Base-by-base conservation (phyloP, 2,797 vertebrate genomes). In the Anniella stebbinsi region DNA sequence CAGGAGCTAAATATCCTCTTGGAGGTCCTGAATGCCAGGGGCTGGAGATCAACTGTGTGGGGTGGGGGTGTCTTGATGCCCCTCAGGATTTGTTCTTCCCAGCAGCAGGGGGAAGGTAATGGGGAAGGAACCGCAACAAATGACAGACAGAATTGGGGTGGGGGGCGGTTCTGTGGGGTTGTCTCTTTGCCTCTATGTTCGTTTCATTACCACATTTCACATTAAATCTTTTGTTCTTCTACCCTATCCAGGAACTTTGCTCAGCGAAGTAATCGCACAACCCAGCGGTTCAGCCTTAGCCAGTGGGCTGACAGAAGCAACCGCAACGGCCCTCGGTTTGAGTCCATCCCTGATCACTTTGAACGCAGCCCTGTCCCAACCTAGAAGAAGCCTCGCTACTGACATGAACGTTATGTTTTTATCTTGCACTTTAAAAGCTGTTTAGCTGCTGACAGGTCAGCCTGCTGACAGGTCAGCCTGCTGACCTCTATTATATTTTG, bases 231-330 rank as follows among this genome's bases (percentile, higher is more conserved):
- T 13, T 91, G 21, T 63, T 93, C 88, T 57, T 88, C 82, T 11
- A 92, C 78, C 63, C 41, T 77, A 8, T 38, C 36, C 95, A 98
- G 98, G 87, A 98, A 98, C 92, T 96, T 97, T 89, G 8, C 92
- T 57, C 10, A 78, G 75, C 89, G 94, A 89, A 81, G 45, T 2
- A 54, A 70, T 3, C 94, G 93, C 84, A 88, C 92, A 67, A 15
- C 89, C 93, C 94, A 89, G 88, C 96, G 80, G 15, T 92, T 91
- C 80, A 94, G 96, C 6, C 96, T 98, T 11, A 8, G 51, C 0
- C 95, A 97, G 38, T 98, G 98, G 98, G 93, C 97, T 28, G 88
- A 30, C 17, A 88, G 84, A 80, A 97, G 94, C 45, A 10, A 38
- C 28, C 25, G 76, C 69, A 33, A 83, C 87, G 81, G 81, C 7